These are phyloP conservation scores for Dicranocentrus wangi DNA, from an alignment of 2,888 invertebrate species.

Conservation along the genomic window DNA sequence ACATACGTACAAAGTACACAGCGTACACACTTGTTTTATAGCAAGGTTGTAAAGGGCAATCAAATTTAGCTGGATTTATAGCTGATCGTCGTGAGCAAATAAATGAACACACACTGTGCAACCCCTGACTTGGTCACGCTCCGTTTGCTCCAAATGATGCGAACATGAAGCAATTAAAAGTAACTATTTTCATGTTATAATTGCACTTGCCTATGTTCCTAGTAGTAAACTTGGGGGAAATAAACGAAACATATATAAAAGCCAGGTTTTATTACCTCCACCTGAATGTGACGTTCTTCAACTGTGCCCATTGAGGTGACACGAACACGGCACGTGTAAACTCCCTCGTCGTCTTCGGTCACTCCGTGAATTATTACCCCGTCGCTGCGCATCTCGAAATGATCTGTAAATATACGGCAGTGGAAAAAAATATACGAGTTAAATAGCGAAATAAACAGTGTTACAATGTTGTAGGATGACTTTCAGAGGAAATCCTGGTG, in stretches of 20 bases:
- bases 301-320: constrained; percentile 88
- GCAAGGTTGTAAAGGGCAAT: not conserved
- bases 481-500: too few relatives aligned
- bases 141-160: constrained; percentile 5
- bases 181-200: not conserved
- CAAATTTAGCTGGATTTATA: not conserved
- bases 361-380: constrained; percentile 86
- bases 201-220: not conserved
- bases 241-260: not conserved
- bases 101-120: not conserved
- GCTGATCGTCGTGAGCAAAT: not conserved
- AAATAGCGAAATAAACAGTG: too few relatives aligned
- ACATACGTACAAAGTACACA: too few relatives aligned
- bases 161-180: constrained; percentile 31
- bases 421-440: too few relatives aligned
- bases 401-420: constrained; percentile 75
- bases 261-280: constrained; percentile 79
- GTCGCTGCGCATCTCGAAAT: constrained; percentile 84
- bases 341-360: constrained; percentile 87
- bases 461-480: too few relatives aligned
- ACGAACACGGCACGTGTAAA: constrained; percentile 90
- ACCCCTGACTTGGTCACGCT: not conserved
- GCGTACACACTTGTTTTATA: too few relatives aligned
- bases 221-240: not conserved
- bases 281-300: constrained; percentile 84